Base-by-base conservation (phyloP, 37 sponge, comb jelly and placozoan species). In the Chondrosia reniformis region DNA sequence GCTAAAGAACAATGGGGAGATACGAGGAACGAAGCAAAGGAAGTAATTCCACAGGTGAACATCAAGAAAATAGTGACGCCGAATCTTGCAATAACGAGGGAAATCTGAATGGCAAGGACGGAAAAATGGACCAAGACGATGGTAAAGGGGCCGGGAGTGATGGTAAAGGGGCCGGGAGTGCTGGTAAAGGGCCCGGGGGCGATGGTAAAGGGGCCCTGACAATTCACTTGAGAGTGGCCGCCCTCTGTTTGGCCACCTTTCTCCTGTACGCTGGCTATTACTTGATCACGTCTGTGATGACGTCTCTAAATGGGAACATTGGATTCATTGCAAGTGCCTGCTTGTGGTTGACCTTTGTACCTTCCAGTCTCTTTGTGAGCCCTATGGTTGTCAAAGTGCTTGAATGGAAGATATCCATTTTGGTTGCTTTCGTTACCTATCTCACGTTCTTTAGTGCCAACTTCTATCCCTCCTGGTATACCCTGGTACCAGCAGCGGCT, bases 391-490 rank as follows among this genome's bases (percentile, higher is more conserved):
- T 59, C 6, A 59, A 59, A 13, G n/a, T 59, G n/a, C 61, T 59
- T 7, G 28, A 59, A 6, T 30, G 30, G 9, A 59, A 59, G 61
- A 30, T 30, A 30, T 59, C 61, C 28, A 7, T 59, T 7, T 25
- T 59, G 4, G 22, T 13, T 6, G 61, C 61, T 59, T 59, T 59
- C 61, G 28, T 13, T 13, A 30, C 4, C 22, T 59, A 59, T 59
- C 6, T 30, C 30, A 30, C 4, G n/a, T 59, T 59, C 22, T 59
- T 30, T 59, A 30, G 6, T 59, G 28, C 61, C 61, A 59, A 59
- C 61, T 30, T 59, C n/a, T 59, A 59, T 30, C 61, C 61, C 61
- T 30, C 61, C 4, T 59, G 61, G 61, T 59, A 59, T 30, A 59
- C 17, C 4, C 22, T 59, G 22, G 30, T 30, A 19, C 17, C 28